Evolutionary conservation across 2,113 vertebrate species (phyloP).

Genomic region (Anguilla rostrata): DNA sequence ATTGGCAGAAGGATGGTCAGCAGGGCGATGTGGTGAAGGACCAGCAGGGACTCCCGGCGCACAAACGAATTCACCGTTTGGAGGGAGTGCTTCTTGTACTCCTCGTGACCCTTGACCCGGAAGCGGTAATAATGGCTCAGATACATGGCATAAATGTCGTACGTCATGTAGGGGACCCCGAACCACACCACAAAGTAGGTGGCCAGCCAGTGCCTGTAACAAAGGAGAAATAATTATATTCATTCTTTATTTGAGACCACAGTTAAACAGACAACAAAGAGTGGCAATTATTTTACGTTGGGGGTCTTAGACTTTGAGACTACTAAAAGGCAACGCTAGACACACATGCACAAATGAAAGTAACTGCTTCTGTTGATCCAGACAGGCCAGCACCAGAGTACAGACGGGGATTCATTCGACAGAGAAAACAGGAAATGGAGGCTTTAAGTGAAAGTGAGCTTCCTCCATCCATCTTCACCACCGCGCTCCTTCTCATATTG

Average conservation of each 20-base stretch:
- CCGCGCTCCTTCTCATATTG: no score
- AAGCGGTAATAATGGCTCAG: conserved; percentile 90
- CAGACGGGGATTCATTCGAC: no score
- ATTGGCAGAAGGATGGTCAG: conserved; percentile 85
- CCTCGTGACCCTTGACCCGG: conserved; percentile 66
- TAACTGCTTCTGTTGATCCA: no score
- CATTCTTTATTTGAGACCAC: background rate
- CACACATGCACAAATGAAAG: no score
- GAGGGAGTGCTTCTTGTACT: conserved; percentile 73
- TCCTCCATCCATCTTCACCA: no score
- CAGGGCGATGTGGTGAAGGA: conserved; percentile 88
- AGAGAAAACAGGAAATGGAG: no score
- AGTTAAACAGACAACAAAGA: no score
- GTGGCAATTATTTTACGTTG: no score
- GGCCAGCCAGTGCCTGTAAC: conserved; percentile 87
- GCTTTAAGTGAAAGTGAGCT: no score
- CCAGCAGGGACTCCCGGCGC: conserved; percentile 84
- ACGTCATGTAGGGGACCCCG: conserved; percentile 92
- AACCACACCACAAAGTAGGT: conserved; percentile 85
- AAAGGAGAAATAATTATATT: conserved; percentile 10
- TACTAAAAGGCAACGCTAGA: no score
- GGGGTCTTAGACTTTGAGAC: no score
- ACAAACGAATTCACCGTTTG: conserved; percentile 78
- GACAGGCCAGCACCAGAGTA: no score
- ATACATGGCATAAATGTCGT: conserved; percentile 93